Evolutionary conservation across 1,140 invertebrate genomes (phyloP).

Genomic region (Chironomus striatipennis): DNA sequence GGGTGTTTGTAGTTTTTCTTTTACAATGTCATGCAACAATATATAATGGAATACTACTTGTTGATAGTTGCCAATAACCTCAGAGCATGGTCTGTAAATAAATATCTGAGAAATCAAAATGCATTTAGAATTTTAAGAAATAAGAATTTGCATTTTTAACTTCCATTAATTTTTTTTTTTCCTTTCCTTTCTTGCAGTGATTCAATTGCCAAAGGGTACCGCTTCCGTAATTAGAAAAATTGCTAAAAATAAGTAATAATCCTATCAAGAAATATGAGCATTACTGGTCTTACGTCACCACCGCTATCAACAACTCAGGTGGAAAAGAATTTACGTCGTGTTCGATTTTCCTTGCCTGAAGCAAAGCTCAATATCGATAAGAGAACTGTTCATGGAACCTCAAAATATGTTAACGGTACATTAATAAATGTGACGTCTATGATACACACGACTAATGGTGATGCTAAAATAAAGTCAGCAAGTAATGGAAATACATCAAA

Average conservation of each 20-base stretch:
- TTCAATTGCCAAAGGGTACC: too few relatives aligned
- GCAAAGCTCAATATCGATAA: neutral
- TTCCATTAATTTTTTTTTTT: too few relatives aligned
- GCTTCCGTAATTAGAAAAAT: too few relatives aligned
- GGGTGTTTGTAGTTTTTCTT: too few relatives aligned
- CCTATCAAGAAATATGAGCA: neutral
- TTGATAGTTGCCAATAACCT: too few relatives aligned
- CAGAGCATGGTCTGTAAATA: too few relatives aligned
- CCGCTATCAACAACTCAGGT: neutral
- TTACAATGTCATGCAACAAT: too few relatives aligned
- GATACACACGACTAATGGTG: neutral
- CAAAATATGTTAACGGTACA: neutral
- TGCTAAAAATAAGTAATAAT: neutral
- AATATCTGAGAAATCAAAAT: too few relatives aligned
- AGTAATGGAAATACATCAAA: neutral
- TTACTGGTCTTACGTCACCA: neutral
- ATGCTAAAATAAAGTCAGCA: neutral
- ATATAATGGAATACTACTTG: too few relatives aligned
- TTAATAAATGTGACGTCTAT: slow-evolving; percentile 3
- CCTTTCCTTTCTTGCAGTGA: too few relatives aligned
- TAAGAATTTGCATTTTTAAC: neutral
- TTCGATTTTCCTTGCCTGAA: neutral
- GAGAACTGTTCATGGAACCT: neutral
- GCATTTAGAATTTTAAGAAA: neutral
- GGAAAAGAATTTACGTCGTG: slow-evolving; percentile 3